Percentiles rank a stretch among this genome's conserved stretches.
Evolutionary conservation across 2,797 vertebrate genomes (phyloP).

Genomic region (Acipenser oxyrinchus): DNA sequence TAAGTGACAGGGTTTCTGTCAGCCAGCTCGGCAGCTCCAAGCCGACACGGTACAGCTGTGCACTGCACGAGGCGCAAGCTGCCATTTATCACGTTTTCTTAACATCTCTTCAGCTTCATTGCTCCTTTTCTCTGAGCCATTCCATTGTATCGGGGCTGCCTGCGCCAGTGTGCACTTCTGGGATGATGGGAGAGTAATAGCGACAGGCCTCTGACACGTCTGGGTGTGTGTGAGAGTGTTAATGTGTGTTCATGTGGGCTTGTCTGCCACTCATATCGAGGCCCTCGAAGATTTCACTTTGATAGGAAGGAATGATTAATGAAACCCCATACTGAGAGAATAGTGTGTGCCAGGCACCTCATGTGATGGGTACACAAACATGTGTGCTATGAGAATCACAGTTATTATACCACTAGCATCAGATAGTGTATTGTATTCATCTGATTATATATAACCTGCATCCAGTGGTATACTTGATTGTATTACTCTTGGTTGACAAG

Average conservation of each 20-base stretch:
- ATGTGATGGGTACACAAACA: too few relatives aligned
- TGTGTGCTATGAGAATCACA: too few relatives aligned
- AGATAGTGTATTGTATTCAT: too few relatives aligned
- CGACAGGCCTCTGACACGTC: slow-evolving; percentile 52
- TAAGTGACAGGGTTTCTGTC: slow-evolving; percentile 31
- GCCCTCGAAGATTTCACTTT: too few relatives aligned
- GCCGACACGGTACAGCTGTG: slow-evolving; percentile 29
- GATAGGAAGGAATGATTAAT: too few relatives aligned
- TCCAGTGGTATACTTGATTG: too few relatives aligned
- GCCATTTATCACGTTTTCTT: slow-evolving; percentile 38
- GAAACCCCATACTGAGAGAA: too few relatives aligned
- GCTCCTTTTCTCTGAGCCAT: slow-evolving; percentile 15
- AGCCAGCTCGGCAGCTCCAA: slow-evolving; percentile 22
- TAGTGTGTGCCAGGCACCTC: too few relatives aligned
- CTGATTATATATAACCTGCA: too few relatives aligned
- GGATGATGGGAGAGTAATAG: slow-evolving; percentile 33
- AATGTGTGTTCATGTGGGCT: slow-evolving; percentile 57
- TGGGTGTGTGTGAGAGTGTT: slow-evolving; percentile 49
- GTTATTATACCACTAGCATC: too few relatives aligned
- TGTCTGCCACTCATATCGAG: slow-evolving; percentile 23
- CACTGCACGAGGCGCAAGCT: slow-evolving; percentile 30
- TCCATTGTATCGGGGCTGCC: slow-evolving; percentile 22
- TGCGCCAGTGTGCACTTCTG: neutral
- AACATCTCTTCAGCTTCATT: slow-evolving; percentile 29
- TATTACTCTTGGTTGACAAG: too few relatives aligned